These are phyloP conservation scores for Phaedon cochleariae DNA, from an alignment of 2,888 invertebrate species.

Conservation along the genomic window DNA sequence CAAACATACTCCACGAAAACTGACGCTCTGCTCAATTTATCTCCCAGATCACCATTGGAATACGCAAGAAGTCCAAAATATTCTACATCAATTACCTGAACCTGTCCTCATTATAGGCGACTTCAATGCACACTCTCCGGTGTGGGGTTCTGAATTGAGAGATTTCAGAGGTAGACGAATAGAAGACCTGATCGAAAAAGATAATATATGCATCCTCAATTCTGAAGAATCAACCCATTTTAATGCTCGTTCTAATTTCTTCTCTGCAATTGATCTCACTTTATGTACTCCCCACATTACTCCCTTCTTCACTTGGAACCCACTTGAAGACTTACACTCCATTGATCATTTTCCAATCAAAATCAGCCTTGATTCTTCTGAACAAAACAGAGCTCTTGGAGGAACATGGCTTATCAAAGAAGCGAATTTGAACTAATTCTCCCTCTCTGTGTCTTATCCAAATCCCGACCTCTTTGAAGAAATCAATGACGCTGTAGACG, in stretches of 20 bases:
- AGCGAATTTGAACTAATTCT: not conserved
- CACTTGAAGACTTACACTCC: not conserved
- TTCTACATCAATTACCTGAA: not conserved
- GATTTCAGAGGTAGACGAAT: constrained; percentile 73
- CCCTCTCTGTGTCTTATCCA: not conserved
- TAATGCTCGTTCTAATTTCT: not conserved
- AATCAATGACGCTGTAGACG: not conserved
- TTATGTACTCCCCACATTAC: not conserved
- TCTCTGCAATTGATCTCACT: not conserved
- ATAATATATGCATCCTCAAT: constrained; percentile 49
- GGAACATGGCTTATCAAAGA: not conserved
- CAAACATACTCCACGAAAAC: not conserved
- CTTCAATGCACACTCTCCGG: not conserved
- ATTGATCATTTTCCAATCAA: not conserved
- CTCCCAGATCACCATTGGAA: constrained; percentile 5
- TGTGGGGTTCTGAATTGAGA: not conserved
- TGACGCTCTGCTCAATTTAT: not conserved
- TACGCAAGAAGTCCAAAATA: not conserved
- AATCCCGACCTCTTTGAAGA: not conserved
- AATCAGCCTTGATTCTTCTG: not conserved
- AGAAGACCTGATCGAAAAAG: constrained; percentile 74
- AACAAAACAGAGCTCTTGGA: not conserved
- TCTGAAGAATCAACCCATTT: not conserved
- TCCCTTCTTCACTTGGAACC: too few relatives aligned
- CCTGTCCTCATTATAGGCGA: not conserved